These are phyloP conservation scores for Megaceryle alcyon DNA, from an alignment of 2,797 vertebrate species.

Conservation along the genomic window DNA sequence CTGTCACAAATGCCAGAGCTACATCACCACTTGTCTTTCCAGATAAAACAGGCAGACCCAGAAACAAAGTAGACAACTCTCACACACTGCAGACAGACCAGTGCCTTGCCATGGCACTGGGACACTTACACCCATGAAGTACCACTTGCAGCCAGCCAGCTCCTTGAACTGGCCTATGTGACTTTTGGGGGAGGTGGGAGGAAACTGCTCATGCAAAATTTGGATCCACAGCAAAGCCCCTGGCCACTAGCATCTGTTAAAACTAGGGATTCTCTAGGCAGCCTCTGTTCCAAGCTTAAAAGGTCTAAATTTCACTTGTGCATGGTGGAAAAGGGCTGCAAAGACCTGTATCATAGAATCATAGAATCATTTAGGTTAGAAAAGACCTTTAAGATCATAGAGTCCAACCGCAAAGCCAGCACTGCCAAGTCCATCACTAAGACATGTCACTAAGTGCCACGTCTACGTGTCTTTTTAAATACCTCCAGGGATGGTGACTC, in stretches of 20 bases:
- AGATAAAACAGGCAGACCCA: background rate
- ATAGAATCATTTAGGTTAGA: background rate
- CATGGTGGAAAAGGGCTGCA: background rate
- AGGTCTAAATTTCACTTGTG: background rate
- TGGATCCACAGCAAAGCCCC: background rate
- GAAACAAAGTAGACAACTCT: background rate
- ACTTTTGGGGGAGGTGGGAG: background rate
- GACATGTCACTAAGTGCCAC: background rate
- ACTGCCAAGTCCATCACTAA: background rate
- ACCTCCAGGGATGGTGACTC: background rate
- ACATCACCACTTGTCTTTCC: accelerated
- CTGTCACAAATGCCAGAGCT: background rate
- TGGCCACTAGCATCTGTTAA: no score
- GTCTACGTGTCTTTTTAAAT: background rate
- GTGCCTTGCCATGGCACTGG: background rate
- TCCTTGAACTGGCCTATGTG: background rate
- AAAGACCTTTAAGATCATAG: background rate
- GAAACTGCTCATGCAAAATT: background rate
- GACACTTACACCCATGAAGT: accelerated
- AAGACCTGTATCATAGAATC: background rate
- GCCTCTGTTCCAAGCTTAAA: background rate
- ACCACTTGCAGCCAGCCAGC: background rate
- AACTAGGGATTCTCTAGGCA: background rate
- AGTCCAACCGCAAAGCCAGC: background rate
- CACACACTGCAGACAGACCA: accelerated